Evolutionary conservation across 1,140 invertebrate species (phyloP).

Genomic region (Drosophila grimshawi): DNA sequence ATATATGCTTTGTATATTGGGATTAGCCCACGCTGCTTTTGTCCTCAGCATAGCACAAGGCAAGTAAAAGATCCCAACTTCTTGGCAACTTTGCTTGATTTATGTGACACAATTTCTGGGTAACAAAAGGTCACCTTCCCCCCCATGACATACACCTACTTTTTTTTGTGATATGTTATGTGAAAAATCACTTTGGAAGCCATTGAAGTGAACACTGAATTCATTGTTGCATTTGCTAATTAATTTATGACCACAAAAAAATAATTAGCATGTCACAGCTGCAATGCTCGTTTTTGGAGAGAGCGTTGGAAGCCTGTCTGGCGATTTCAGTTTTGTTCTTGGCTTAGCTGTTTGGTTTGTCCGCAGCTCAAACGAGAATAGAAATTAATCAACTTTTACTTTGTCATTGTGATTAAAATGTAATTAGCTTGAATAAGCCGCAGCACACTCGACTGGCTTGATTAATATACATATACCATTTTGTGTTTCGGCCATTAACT

Average conservation of each 20-base stretch:
- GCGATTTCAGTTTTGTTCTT: not conserved
- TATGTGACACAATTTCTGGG: conserved; percentile 23
- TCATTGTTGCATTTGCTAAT: conserved; percentile 59
- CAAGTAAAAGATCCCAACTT: conserved; percentile 6
- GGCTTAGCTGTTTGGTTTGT: not conserved
- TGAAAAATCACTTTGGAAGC: conserved; percentile 60
- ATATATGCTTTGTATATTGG: not conserved
- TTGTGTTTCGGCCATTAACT: not conserved
- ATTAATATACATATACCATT: conserved; percentile 38
- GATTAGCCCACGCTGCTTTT: not conserved
- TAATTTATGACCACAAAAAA: conserved; percentile 59
- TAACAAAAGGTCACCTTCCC: conserved; percentile 1
- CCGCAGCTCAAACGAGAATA: conserved; percentile 15
- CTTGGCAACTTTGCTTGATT: conserved; percentile 26
- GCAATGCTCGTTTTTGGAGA: conserved; percentile 1
- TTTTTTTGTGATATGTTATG: conserved; percentile 4
- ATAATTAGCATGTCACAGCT: conserved; percentile 35
- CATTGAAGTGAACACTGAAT: conserved; percentile 48
- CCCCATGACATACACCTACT: not conserved
- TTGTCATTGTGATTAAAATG: conserved; percentile 48
- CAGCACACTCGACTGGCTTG: conserved; percentile 42
- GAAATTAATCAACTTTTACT: conserved; percentile 63
- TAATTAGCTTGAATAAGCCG: conserved; percentile 64
- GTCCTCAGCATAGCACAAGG: not conserved
- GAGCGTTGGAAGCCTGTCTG: too few relatives aligned